Evolutionary conservation across 1,140 invertebrate species (phyloP).

Genomic region (Neodiprion fabricii): DNA sequence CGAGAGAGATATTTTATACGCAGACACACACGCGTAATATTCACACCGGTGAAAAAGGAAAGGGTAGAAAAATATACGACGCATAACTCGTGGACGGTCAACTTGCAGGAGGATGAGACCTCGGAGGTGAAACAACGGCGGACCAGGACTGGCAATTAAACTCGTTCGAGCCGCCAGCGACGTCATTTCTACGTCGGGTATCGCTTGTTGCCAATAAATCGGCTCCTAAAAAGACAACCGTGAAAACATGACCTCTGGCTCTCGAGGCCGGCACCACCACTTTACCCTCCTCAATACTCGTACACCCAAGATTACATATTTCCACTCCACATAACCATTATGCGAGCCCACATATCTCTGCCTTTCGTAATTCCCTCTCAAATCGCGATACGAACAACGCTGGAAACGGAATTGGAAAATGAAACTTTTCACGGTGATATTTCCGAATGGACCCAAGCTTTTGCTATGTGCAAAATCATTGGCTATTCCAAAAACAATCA

Average conservation of each 20-base stretch:
- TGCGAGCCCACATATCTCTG: no score
- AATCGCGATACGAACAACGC: no score
- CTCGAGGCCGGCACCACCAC: background rate
- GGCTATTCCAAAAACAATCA: no score
- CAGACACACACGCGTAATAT: no score
- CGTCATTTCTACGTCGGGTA: background rate
- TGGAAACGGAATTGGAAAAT: no score
- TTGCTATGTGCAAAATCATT: no score
- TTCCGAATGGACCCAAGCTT: no score
- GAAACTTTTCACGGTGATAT: no score
- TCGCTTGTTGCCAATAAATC: slow-evolving; percentile 7
- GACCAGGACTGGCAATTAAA: background rate
- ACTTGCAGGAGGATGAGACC: background rate
- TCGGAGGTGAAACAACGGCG: background rate
- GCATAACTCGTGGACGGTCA: background rate
- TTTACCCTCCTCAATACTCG: background rate
- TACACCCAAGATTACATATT: background rate
- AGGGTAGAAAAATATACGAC: no score
- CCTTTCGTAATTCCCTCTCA: no score
- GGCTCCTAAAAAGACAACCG: background rate
- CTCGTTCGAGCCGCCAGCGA: background rate
- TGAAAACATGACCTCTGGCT: background rate
- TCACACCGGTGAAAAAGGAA: no score
- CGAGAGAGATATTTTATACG: no score
- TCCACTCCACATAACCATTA: background rate